Conservation (phyloP, 2,113 vertebrate genomes). For the Blennius ocellaris region DNA sequence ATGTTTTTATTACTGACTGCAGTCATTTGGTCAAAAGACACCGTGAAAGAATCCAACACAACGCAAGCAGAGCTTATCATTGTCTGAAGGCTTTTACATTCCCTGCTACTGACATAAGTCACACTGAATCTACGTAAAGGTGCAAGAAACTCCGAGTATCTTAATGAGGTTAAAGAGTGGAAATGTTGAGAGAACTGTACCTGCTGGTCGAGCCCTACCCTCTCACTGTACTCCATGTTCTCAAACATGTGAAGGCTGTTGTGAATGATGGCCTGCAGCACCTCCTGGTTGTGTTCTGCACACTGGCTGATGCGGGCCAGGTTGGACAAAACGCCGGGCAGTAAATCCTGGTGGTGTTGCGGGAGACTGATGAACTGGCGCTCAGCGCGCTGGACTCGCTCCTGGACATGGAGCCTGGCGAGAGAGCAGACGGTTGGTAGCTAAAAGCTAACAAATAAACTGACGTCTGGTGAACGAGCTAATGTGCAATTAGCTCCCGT, state of each 20-base stretch:
- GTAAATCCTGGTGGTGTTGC: conserved; percentile 87
- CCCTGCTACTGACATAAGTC: too few relatives aligned
- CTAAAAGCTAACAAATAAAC: too few relatives aligned
- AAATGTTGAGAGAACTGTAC: not conserved
- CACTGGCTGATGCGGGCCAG: conserved; percentile 90
- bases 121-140: too few relatives aligned
- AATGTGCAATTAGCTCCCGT: too few relatives aligned
- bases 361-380: conserved; percentile 92
- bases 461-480: too few relatives aligned
- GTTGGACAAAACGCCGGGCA: conserved; percentile 91
- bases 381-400: conserved; percentile 93
- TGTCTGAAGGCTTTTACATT: too few relatives aligned
- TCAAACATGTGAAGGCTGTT: conserved; percentile 98
- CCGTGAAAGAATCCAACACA: too few relatives aligned
- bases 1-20: too few relatives aligned
- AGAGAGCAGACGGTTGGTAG: not conserved
- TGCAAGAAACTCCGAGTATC: too few relatives aligned
- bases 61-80: too few relatives aligned
- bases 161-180: too few relatives aligned
- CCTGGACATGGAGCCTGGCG: conserved; percentile 91
- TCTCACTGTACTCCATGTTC: conserved; percentile 95
- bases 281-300: conserved; percentile 93
- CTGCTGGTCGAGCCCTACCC: conserved; percentile 83
- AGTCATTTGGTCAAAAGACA: too few relatives aligned
- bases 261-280: conserved; percentile 91